Conservation (phyloP, 2,797 vertebrate species). For the Eleutherodactylus coqui region DNA sequence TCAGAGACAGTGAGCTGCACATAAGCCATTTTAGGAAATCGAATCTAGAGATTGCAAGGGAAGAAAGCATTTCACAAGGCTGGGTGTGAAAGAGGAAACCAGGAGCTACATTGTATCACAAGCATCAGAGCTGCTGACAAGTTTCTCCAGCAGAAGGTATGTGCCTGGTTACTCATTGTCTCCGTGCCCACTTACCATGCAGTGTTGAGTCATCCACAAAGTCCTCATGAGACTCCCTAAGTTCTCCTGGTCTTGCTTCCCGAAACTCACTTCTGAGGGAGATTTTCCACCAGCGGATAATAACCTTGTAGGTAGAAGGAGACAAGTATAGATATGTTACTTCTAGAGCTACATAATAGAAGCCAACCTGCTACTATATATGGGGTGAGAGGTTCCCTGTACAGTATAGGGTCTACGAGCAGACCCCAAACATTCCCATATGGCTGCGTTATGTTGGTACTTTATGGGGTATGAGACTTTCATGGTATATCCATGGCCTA, state of each 20-base stretch:
- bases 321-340: no score
- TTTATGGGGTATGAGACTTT: no score
- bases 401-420: no score
- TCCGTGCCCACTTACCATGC: conserved; percentile 66
- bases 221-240: conserved; percentile 67
- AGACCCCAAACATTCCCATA: no score
- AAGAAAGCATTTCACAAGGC: neutral
- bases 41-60: neutral
- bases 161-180: neutral
- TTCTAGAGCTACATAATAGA: no score
- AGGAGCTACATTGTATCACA: neutral
- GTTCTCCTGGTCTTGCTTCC: conserved; percentile 69
- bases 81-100: neutral
- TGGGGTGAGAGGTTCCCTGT: no score
- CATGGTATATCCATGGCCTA: no score
- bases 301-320: conserved; percentile 62
- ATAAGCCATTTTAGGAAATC: neutral
- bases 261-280: conserved; percentile 69
- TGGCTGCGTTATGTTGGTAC: no score
- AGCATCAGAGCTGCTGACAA: neutral
- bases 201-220: conserved; percentile 72
- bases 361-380: no score
- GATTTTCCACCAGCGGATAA: conserved; percentile 76
- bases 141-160: conserved; percentile 11
- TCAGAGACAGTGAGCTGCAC: neutral